Conservation (phyloP, 2,113 vertebrate species). For the Deroptyus accipitrinus region DNA sequence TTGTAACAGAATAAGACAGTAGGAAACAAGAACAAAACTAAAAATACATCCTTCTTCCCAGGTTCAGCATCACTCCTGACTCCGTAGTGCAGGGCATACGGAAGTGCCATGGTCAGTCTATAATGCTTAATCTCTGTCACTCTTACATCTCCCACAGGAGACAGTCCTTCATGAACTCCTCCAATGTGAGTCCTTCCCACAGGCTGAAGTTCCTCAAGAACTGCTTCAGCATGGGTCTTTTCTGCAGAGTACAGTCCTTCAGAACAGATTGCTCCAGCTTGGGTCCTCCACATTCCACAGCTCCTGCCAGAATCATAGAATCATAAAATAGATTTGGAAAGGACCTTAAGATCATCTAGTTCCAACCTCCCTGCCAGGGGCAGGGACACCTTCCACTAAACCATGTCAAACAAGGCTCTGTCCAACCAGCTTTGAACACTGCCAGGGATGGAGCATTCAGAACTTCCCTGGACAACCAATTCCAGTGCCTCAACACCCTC, state of each 20-base stretch:
- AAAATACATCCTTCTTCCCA: background rate
- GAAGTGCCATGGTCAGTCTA: rapidly evolving
- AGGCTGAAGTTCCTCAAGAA: background rate
- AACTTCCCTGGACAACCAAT: too few relatives aligned
- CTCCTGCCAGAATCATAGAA: background rate
- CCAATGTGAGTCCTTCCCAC: background rate
- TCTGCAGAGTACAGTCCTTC: background rate
- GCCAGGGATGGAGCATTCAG: too few relatives aligned
- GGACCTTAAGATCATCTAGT: too few relatives aligned
- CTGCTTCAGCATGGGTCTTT: background rate
- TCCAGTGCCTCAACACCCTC: too few relatives aligned
- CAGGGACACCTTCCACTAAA: too few relatives aligned
- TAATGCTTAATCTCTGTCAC: background rate
- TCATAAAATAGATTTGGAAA: too few relatives aligned
- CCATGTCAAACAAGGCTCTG: too few relatives aligned
- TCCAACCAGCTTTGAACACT: too few relatives aligned
- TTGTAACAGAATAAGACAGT: background rate
- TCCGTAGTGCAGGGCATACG: background rate
- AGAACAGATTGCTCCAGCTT: rapidly evolving
- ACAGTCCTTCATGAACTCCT: background rate
- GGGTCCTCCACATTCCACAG: background rate
- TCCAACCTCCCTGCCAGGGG: too few relatives aligned
- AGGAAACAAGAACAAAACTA: background rate
- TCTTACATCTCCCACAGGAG: background rate
- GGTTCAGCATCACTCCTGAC: background rate